phyloP scores from a whole-genome alignment of 1,140 invertebrate genomes.

The Berghia stephanieae region DNA sequence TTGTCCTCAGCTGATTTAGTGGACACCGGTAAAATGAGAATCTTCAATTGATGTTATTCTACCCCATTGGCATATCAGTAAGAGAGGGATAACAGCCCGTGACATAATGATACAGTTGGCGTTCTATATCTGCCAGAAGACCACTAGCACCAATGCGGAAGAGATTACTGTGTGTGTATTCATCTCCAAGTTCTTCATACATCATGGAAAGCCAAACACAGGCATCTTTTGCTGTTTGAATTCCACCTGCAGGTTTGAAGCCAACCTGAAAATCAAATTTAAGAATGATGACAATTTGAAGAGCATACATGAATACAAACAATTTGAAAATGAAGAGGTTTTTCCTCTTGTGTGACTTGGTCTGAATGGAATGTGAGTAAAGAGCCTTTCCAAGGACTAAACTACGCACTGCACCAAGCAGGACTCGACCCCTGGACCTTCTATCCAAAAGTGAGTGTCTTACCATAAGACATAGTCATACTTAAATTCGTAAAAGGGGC shows the following conservation, averaged over 20 bases:
- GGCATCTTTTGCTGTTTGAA: conserved; percentile 86
- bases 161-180: conserved; percentile 84
- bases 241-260: conserved; percentile 96
- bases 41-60: background rate
- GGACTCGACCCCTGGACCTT: too few relatives aligned
- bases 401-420: too few relatives aligned
- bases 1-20: background rate
- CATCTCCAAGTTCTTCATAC: conserved; percentile 83
- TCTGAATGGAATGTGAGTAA: too few relatives aligned
- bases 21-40: background rate
- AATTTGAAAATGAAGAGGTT: too few relatives aligned
- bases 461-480: too few relatives aligned
- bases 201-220: conserved; percentile 88
- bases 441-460: too few relatives aligned
- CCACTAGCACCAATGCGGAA: conserved; percentile 96
- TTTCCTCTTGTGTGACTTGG: too few relatives aligned
- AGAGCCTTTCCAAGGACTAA: too few relatives aligned
- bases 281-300: too few relatives aligned
- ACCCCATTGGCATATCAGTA: conserved; percentile 61
- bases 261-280: conserved; percentile 80
- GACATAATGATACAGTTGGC: conserved; percentile 71
- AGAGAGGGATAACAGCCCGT: conserved; percentile 62
- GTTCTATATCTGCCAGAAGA: conserved; percentile 82
- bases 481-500: too few relatives aligned
- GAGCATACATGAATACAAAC: too few relatives aligned